Percentiles rank a stretch among this genome's conserved stretches.
Conservation (phyloP, 1,140 invertebrate species). For the Bombyx mandarina region DNA sequence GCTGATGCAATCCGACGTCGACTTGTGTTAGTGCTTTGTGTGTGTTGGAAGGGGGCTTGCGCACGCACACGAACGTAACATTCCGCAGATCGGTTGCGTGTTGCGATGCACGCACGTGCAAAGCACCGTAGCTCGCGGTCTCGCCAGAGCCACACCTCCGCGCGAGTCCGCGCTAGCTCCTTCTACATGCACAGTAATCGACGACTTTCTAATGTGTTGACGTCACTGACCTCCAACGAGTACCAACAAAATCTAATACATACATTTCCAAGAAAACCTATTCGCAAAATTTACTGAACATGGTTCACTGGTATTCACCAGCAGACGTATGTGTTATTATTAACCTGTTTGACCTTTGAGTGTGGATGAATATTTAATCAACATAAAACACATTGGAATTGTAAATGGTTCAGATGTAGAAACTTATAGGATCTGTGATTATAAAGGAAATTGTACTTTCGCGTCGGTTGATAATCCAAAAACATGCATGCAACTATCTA, state of each 20-base stretch:
- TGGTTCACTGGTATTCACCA: too few species aligned
- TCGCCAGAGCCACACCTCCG: conserved; percentile 22
- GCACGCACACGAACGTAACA: conserved; percentile 9
- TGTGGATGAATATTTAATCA: too few species aligned
- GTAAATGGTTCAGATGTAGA: too few species aligned
- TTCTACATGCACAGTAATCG: conserved; percentile 2
- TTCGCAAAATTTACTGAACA: too few species aligned
- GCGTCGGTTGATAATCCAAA: background rate
- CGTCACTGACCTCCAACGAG: conserved; percentile 19
- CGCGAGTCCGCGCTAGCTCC: conserved; percentile 8
- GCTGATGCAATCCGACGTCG: conserved; percentile 23
- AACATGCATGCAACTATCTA: conserved; percentile 11
- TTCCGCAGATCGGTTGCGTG: conserved; percentile 9
- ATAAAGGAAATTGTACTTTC: background rate
- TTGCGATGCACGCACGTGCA: conserved; percentile 11
- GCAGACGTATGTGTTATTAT: too few species aligned
- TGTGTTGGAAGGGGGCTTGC: conserved; percentile 7
- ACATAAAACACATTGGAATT: too few species aligned
- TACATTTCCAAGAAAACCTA: too few species aligned
- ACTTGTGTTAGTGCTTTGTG: conserved; percentile 12
- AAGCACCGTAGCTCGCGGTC: conserved; percentile 1
- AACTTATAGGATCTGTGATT: background rate
- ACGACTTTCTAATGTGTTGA: conserved; percentile 19
- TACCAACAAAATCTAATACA: background rate
- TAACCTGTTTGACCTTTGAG: too few species aligned